Conservation (phyloP, 1,140 invertebrate genomes). For the Neodiprion lecontei region DNA sequence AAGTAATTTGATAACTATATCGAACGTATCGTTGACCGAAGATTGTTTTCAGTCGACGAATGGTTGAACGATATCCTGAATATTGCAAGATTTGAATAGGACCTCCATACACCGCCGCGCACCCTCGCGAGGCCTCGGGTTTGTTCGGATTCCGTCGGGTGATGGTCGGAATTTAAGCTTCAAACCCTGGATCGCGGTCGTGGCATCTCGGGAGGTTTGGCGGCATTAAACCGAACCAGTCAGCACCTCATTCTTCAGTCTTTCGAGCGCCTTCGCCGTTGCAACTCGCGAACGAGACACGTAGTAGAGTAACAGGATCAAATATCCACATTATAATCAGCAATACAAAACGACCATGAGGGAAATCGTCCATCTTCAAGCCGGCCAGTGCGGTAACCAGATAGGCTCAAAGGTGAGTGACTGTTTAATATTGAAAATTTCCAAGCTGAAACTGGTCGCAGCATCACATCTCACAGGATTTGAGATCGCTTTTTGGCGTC, state of each 20-base stretch:
- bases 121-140: neutral
- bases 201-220: neutral
- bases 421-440: too few relatives aligned
- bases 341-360: slow-evolving; percentile 70
- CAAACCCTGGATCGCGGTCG: neutral
- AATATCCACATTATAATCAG: too few relatives aligned
- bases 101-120: too few relatives aligned
- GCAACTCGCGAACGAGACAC: neutral
- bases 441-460: too few relatives aligned
- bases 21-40: too few relatives aligned
- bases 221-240: too few relatives aligned
- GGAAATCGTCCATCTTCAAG: slow-evolving; percentile 89
- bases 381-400: slow-evolving; percentile 89
- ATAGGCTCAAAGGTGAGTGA: slow-evolving; percentile 83
- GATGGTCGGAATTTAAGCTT: neutral
- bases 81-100: too few relatives aligned
- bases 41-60: too few relatives aligned
- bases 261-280: neutral
- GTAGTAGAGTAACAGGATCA: neutral
- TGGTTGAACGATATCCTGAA: too few relatives aligned
- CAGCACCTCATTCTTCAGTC: neutral
- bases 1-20: too few relatives aligned
- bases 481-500: too few relatives aligned
- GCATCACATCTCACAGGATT: too few relatives aligned
- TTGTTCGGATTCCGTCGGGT: neutral